Evolutionary conservation across 2,113 vertebrate species (phyloP), one percentile per base, ranked within the genome.

Genomic region (Proterorhinus semilunaris): DNA sequence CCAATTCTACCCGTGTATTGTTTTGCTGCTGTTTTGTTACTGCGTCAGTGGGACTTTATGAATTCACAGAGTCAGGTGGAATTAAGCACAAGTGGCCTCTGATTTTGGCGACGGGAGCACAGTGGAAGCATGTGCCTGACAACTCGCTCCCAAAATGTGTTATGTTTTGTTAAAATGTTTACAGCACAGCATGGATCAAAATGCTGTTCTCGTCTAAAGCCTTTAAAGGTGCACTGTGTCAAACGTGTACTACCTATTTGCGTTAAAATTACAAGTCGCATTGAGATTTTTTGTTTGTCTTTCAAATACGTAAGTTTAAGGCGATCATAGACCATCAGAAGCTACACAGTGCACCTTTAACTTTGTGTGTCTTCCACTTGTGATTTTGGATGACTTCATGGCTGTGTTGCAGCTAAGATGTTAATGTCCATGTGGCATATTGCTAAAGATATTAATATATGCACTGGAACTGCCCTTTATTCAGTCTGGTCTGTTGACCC

Each of bases 61-160:
- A 6, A 55, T 48, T 53, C 4, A 48, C 53, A 55, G 11, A 52
- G 57, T 7, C 42, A 48, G 13, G 15, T 36, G 52, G 17, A 27
- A 54, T 47, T 36, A 10, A 36, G 62, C 46, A 68, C 48, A 17
- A 61, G 61, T 36, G 55, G 55, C n/a, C 59, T 74, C 62, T 65
- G 2, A 10, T 6, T 13, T 2, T 12, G 27, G 57, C 43, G 27
- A 43, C 27, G 1, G 15, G 36, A 15, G 36, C 58, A 61, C 58
- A 61, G 36, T 44, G 13, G 21, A 45, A 45, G 58, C 58, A 61
- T 61, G 58, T 61, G 58, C 58, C 58, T 61, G 58, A 61, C 7
- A 16, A 61, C 42, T 59, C 57, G 43, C 57, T 61, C 58, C 15
- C 13, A 45, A n/a, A n/a, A 44, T 4, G 44, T 61, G 58, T 61